A percentile compares a stretch with the other conserved stretches of the same genome.
These are phyloP conservation scores for Dascyllus trimaculatus DNA, from an alignment of 2,113 vertebrate species.

Conservation along the genomic window DNA sequence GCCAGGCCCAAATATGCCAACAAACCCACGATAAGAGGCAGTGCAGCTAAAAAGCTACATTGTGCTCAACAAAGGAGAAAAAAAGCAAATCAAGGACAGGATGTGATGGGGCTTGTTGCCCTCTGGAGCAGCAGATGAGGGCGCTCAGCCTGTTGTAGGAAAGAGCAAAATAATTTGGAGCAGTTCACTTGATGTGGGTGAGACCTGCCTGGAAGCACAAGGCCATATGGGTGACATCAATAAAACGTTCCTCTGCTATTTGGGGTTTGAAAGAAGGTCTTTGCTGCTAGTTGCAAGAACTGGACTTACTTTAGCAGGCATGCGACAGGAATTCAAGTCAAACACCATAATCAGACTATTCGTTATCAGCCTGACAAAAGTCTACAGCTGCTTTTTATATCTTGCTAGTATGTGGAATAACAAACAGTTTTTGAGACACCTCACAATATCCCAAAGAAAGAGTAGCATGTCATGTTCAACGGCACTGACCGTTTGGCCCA, in stretches of 20 bases:
- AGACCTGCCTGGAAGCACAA: slow-evolving; percentile 53
- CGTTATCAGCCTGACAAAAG: slow-evolving; percentile 1
- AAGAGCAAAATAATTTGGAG: slow-evolving; percentile 61
- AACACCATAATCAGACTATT: not conserved
- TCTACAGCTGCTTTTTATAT: not conserved
- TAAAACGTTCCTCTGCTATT: slow-evolving; percentile 6
- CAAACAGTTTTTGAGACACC: not conserved
- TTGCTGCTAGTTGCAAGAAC: not conserved
- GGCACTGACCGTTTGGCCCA: too few species aligned
- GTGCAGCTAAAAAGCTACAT: slow-evolving; percentile 75
- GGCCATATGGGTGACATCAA: slow-evolving; percentile 55
- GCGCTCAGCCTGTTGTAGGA: slow-evolving; percentile 62
- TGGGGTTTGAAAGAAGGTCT: not conserved
- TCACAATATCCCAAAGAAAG: not conserved
- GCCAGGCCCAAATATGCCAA: slow-evolving; percentile 71
- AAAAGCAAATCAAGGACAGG: slow-evolving; percentile 52
- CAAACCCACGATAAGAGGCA: slow-evolving; percentile 70
- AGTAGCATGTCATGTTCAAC: not conserved
- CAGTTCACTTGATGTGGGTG: slow-evolving; percentile 66
- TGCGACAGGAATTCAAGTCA: not conserved
- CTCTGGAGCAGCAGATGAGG: slow-evolving; percentile 60
- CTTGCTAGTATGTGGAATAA: not conserved
- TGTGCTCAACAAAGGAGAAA: slow-evolving; percentile 71
- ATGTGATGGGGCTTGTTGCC: slow-evolving; percentile 78
- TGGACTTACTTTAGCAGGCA: not conserved